Conservation (phyloP, 2,888 invertebrate species). For the Ctena decussata region DNA sequence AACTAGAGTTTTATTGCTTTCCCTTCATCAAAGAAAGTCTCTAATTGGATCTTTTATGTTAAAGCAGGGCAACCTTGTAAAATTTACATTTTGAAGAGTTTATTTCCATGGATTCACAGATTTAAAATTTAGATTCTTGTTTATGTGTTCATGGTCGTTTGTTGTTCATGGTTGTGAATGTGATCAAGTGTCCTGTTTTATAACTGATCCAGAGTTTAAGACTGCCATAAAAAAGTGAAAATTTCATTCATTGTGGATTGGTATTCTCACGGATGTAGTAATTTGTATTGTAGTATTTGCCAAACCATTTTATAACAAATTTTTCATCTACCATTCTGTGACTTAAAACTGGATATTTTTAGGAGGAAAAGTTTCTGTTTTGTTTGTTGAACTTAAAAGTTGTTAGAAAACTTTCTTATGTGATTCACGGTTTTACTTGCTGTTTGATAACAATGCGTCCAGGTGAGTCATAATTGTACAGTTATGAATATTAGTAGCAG, state of each 20-base stretch:
- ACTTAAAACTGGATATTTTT: no score
- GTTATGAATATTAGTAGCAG: no score
- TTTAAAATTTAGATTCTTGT: neutral
- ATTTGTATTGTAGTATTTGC: no score
- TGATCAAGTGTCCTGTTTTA: neutral
- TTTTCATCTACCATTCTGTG: no score
- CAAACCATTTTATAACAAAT: no score
- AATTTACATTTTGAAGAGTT: constrained; percentile 7
- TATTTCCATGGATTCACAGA: neutral
- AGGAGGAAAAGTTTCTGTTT: no score
- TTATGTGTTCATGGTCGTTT: neutral
- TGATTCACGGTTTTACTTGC: neutral
- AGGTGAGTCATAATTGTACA: neutral
- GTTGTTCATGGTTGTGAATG: neutral
- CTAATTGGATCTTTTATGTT: neutral
- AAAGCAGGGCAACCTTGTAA: neutral
- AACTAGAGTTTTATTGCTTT: neutral
- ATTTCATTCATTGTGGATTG: neutral
- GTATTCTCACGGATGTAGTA: neutral
- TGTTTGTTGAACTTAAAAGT: no score
- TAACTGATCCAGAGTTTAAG: neutral
- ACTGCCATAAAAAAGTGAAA: no score
- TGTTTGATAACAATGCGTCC: neutral
- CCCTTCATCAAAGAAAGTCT: neutral
- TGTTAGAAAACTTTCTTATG: neutral